Percentiles rank a stretch among this genome's conserved stretches.
Evolutionary conservation across 1,140 invertebrate species (phyloP).

Genomic region (Adoxophyes honmai): DNA sequence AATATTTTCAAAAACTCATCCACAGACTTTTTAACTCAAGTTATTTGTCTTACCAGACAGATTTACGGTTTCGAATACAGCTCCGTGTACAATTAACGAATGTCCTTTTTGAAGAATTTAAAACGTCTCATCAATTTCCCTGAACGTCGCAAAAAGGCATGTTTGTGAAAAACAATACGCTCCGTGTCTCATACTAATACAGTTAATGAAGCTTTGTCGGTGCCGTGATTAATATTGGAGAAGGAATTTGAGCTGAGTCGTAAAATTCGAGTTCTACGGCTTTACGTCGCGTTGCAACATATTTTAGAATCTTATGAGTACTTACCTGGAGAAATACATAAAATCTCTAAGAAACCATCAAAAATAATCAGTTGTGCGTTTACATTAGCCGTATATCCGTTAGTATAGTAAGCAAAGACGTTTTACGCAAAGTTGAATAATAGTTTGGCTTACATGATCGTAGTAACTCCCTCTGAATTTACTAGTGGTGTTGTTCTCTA

Average conservation of each 20-base stretch:
- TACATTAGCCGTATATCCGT: too few relatives aligned
- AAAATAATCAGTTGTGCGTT: too few relatives aligned
- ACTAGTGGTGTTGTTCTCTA: too few relatives aligned
- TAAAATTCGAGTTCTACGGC: slow-evolving; percentile 1
- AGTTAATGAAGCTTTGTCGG: slow-evolving; percentile 11
- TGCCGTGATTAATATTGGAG: slow-evolving; percentile 9
- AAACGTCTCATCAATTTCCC: slow-evolving; percentile 7
- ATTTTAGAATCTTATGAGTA: too few relatives aligned
- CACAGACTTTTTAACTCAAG: background rate
- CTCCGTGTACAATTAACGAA: background rate
- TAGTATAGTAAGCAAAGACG: too few relatives aligned
- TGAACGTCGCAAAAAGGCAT: slow-evolving; percentile 5
- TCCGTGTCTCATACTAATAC: slow-evolving; percentile 11
- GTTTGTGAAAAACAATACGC: slow-evolving; percentile 3
- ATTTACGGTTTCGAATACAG: slow-evolving; percentile 6
- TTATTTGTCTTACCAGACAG: background rate
- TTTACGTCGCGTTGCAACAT: background rate
- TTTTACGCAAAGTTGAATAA: too few relatives aligned
- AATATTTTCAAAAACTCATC: too few relatives aligned
- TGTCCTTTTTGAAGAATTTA: slow-evolving; percentile 4
- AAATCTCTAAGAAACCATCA: too few relatives aligned
- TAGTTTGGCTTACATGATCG: too few relatives aligned
- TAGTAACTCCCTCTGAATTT: too few relatives aligned
- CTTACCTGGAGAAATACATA: too few relatives aligned
- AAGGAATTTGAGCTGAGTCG: background rate